Conservation (phyloP, 2,113 vertebrate species). For the Sinocyclocheilus grahami region DNA sequence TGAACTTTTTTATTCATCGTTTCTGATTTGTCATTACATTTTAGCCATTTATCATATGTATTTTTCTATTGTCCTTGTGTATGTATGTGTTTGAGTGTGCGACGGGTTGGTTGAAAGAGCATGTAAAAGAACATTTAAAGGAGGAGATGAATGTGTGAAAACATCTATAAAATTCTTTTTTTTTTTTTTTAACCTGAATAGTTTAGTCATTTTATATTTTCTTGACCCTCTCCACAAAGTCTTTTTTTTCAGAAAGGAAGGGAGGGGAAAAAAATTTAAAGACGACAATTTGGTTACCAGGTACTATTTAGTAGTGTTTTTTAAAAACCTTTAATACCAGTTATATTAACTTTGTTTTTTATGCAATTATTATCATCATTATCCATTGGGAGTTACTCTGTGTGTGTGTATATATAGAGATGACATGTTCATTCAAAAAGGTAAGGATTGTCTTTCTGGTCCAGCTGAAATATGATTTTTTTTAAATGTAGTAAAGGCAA, state of each 20-base stretch:
- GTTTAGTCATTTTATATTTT: slow-evolving; percentile 56
- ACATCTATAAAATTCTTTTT: slow-evolving; percentile 28
- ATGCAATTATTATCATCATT: slow-evolving; percentile 69
- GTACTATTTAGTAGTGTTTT: slow-evolving; percentile 74
- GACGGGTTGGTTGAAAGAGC: slow-evolving; percentile 53
- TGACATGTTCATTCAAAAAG: slow-evolving; percentile 69
- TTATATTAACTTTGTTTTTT: slow-evolving; percentile 67
- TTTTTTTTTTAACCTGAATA: slow-evolving; percentile 31
- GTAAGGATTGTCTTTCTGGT: slow-evolving; percentile 67
- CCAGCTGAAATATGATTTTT: slow-evolving; percentile 66
- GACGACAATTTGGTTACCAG: slow-evolving; percentile 69
- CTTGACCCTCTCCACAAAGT: slow-evolving; percentile 36
- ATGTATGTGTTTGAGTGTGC: slow-evolving; percentile 61
- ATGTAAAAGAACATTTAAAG: slow-evolving; percentile 20
- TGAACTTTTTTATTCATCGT: slow-evolving; percentile 63
- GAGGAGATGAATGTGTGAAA: slow-evolving; percentile 29
- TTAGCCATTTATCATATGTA: slow-evolving; percentile 71
- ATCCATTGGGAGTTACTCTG: slow-evolving; percentile 68
- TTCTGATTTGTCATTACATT: slow-evolving; percentile 69
- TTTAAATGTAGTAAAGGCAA: slow-evolving; percentile 62
- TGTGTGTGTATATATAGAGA: slow-evolving; percentile 65
- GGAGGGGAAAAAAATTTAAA: slow-evolving; percentile 61
- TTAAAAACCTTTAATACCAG: slow-evolving; percentile 72
- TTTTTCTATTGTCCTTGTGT: slow-evolving; percentile 78
- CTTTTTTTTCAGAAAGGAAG: slow-evolving; percentile 25